These are phyloP conservation scores for Glaucidium brasilianum DNA, from an alignment of 2,113 vertebrate species.

Conservation along the genomic window DNA sequence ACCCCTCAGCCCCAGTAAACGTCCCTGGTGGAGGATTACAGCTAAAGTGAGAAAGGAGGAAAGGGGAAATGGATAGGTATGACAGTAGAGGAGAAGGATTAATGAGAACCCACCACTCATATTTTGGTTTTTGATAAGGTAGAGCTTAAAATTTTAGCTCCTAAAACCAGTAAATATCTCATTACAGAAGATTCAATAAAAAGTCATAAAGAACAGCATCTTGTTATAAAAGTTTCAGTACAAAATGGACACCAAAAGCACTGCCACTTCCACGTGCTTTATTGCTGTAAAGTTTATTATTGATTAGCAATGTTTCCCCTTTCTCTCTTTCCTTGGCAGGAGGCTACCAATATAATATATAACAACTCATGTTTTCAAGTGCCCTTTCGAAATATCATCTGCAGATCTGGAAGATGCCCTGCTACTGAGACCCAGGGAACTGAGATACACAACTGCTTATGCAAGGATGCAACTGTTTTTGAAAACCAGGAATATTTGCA, in stretches of 20 bases:
- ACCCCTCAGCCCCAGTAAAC: conserved; percentile 89
- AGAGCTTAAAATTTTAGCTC: conserved; percentile 54
- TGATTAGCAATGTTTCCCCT: conserved; percentile 15
- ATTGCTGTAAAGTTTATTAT: not conserved
- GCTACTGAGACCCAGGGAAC: not conserved
- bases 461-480: not conserved
- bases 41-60: conserved; percentile 85
- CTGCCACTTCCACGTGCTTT: not conserved
- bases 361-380: not conserved
- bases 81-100: conserved; percentile 77
- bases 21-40: conserved; percentile 89
- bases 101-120: conserved; percentile 71
- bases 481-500: not conserved
- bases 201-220: conserved; percentile 6
- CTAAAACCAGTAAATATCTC: not conserved
- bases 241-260: not conserved
- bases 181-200: conserved; percentile 17
- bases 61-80: conserved; percentile 81
- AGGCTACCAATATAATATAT: not conserved
- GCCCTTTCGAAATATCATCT: not conserved
- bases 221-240: not conserved
- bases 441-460: not conserved
- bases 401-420: not conserved
- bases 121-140: conserved; percentile 55
- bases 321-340: conserved; percentile 52